Conservation (phyloP, 2,113 vertebrate genomes). For the Alexandromys fortis region DNA sequence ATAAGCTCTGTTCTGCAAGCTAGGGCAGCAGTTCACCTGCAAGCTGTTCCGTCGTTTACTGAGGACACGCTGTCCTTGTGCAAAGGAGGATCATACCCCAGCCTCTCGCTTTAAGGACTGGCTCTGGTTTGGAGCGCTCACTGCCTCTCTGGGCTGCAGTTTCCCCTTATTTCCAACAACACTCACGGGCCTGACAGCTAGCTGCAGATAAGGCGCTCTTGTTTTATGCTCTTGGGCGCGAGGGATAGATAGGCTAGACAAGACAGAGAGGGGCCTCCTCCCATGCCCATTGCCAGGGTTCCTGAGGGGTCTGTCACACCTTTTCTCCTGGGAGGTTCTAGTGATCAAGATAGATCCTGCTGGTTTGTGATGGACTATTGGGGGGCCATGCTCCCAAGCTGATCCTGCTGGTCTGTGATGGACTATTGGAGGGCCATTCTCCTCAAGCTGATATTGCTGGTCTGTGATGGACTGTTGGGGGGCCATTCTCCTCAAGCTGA, state of each 20-base stretch:
- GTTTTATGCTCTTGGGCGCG: background rate
- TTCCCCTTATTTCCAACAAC: slow-evolving; percentile 35
- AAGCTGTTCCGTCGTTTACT: background rate
- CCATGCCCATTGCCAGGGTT: background rate
- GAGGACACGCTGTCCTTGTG: background rate
- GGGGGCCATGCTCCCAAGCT: background rate
- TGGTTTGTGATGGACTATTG: background rate
- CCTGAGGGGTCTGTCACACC: background rate
- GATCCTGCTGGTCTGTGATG: background rate
- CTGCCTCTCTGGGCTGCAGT: background rate
- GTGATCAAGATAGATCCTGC: background rate
- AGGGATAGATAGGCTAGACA: background rate
- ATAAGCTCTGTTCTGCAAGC: slow-evolving; percentile 59
- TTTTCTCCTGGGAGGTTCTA: background rate
- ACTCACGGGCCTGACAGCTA: background rate
- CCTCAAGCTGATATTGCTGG: background rate
- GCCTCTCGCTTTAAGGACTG: background rate
- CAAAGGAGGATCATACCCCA: background rate
- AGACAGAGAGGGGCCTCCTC: background rate
- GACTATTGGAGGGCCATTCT: background rate
- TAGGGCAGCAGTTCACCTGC: slow-evolving; percentile 23
- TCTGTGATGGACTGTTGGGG: background rate
- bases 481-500: background rate
- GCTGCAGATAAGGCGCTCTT: background rate
- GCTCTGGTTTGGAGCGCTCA: background rate